Evolutionary conservation across 1,140 invertebrate species (phyloP).

Genomic region (Brachionus plicatilis): DNA sequence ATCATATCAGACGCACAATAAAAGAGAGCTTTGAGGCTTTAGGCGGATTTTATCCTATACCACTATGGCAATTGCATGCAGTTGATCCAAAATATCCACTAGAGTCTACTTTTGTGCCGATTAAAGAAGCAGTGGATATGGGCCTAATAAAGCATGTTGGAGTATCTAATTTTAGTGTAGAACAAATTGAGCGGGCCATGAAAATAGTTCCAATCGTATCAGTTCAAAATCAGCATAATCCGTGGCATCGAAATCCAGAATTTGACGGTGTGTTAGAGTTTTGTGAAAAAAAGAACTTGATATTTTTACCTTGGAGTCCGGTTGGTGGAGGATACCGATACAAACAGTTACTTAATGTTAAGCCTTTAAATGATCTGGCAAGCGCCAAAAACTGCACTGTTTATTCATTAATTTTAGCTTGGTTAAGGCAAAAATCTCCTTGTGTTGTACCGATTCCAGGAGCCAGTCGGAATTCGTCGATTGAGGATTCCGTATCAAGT

Average conservation of each 20-base stretch:
- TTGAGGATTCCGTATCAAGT: slow-evolving; percentile 29
- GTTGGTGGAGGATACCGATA: neutral
- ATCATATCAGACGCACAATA: neutral
- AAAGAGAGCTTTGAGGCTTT: slow-evolving; percentile 8
- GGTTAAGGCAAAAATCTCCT: neutral
- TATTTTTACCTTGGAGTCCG: slow-evolving; percentile 22
- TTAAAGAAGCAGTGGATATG: slow-evolving; percentile 11
- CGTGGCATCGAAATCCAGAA: neutral
- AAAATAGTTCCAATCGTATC: neutral
- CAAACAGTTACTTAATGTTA: neutral
- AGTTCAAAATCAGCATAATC: slow-evolving; percentile 30
- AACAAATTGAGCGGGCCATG: neutral
- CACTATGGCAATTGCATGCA: slow-evolving; percentile 22
- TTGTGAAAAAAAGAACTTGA: slow-evolving; percentile 15
- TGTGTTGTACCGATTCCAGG: slow-evolving; percentile 25
- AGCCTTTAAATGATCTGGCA: neutral
- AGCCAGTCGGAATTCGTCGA: neutral
- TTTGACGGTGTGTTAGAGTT: slow-evolving; percentile 9
- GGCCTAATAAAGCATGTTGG: slow-evolving; percentile 8
- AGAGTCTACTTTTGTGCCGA: neutral
- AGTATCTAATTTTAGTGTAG: slow-evolving; percentile 32
- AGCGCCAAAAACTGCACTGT: neutral
- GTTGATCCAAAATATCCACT: slow-evolving; percentile 21
- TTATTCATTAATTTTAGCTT: slow-evolving; percentile 12
- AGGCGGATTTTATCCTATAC: slow-evolving; percentile 19